Percentiles rank a stretch among this genome's conserved stretches.
Evolutionary conservation across 2,888 invertebrate genomes (phyloP).

Genomic region (Eupithecia pulchellata): DNA sequence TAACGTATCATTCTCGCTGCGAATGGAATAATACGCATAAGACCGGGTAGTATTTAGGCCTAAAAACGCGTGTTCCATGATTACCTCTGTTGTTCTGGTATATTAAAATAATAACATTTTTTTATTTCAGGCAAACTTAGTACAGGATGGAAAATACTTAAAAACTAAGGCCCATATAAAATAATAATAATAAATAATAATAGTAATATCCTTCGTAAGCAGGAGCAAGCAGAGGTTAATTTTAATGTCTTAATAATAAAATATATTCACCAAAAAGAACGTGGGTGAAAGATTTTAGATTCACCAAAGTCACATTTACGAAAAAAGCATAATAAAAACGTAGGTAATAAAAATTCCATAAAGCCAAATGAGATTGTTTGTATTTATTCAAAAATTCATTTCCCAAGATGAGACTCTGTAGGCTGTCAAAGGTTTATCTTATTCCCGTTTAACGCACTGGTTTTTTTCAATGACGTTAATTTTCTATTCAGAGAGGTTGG

Average conservation of each 20-base stretch:
- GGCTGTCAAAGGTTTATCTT: conserved; percentile 35
- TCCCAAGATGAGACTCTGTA: conserved; percentile 37
- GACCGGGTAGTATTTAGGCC: too few species aligned
- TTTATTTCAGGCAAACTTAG: too few species aligned
- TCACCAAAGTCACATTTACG: conserved; percentile 23
- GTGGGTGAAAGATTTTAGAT: conserved; percentile 12
- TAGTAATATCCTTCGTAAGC: too few species aligned
- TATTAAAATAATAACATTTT: too few species aligned
- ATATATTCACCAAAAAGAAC: background rate
- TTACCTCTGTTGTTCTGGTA: too few species aligned
- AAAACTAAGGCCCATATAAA: too few species aligned
- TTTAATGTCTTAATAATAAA: background rate
- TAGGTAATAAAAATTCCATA: conserved; percentile 41
- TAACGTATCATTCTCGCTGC: too few species aligned
- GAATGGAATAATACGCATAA: too few species aligned
- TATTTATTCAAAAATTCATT: conserved; percentile 47
- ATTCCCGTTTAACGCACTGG: conserved; percentile 27
- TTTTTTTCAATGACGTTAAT: background rate
- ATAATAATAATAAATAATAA: too few species aligned
- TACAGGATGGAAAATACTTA: too few species aligned
- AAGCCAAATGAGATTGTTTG: conserved; percentile 43
- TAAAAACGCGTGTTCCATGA: too few species aligned
- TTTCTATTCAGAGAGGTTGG: background rate
- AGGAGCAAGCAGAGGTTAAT: too few species aligned
- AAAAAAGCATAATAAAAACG: conserved; percentile 17